Evolutionary conservation across 1,140 invertebrate species (phyloP).

Genomic region (Drosophila nigrodunni): DNA sequence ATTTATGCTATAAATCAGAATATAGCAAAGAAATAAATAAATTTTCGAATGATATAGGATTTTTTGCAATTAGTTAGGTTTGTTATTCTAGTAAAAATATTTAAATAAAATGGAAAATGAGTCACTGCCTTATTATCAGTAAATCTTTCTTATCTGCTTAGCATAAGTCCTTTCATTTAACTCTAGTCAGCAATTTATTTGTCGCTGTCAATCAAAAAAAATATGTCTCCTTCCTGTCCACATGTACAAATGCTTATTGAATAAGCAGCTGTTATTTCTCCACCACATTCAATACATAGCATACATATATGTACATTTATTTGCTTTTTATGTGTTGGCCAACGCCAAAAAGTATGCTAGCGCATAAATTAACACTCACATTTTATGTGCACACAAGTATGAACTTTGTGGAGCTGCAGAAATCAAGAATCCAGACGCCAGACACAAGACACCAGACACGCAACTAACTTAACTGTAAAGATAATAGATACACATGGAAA

Average conservation of each 20-base stretch:
- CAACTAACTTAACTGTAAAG: conserved; percentile 54
- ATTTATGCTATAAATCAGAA: conserved; percentile 4
- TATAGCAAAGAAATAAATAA: background rate
- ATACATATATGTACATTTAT: conserved; percentile 30
- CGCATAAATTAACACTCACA: conserved; percentile 80
- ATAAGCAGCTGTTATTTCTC: conserved; percentile 16
- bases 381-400: conserved; percentile 49
- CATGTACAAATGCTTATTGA: conserved; percentile 27
- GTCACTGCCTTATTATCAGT: background rate
- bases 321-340: conserved; percentile 38
- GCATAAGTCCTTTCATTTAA: conserved; percentile 8
- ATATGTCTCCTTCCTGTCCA: background rate
- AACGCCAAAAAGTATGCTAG: conserved; percentile 38
- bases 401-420: conserved; percentile 43
- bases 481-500: conserved; percentile 33
- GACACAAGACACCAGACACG: conserved; percentile 9
- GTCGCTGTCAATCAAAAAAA: conserved; percentile 17
- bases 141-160: conserved; percentile 5
- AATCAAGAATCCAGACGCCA: conserved; percentile 30
- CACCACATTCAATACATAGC: background rate
- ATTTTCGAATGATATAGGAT: too few species aligned
- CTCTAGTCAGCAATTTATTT: conserved; percentile 21
- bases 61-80: too few species aligned
- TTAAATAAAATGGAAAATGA: too few species aligned
- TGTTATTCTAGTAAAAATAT: too few species aligned